These are phyloP conservation scores for Diarsia mendica DNA, from an alignment of 2,888 invertebrate genomes.

Conservation along the genomic window DNA sequence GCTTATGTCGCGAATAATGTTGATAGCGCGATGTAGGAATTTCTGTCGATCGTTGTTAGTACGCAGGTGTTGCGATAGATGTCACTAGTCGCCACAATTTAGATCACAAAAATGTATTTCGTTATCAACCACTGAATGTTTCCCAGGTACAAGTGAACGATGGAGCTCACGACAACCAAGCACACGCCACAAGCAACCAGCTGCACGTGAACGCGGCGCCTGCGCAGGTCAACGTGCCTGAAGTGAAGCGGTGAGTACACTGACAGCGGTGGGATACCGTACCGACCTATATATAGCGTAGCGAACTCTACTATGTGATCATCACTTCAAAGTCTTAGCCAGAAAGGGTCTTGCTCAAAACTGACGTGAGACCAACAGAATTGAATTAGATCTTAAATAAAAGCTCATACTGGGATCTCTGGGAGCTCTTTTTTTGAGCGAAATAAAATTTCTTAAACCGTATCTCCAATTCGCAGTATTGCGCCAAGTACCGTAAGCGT, in stretches of 20 bases:
- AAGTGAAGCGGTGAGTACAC: conserved; percentile 81
- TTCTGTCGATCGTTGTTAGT: too few species aligned
- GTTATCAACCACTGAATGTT: neutral
- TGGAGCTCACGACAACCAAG: conserved; percentile 61
- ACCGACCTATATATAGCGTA: neutral
- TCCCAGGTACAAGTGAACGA: conserved; percentile 74
- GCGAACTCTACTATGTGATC: neutral
- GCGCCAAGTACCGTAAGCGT: neutral
- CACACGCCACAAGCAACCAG: conserved; percentile 48
- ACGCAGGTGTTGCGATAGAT: too few species aligned
- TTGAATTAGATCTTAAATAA: neutral
- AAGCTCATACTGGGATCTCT: neutral
- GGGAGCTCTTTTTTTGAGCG: too few species aligned
- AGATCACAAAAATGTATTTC: neutral
- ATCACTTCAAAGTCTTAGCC: neutral
- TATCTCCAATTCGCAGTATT: neutral
- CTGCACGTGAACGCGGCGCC: conserved; percentile 62
- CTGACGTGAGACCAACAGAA: neutral
- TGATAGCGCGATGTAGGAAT: too few species aligned
- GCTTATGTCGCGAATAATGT: too few species aligned
- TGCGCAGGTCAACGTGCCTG: conserved; percentile 68
- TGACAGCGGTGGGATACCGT: too few species aligned
- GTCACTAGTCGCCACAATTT: too few species aligned
- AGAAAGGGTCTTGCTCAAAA: neutral
- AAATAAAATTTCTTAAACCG: too few species aligned